phyloP scores from a whole-genome alignment of 2,113 vertebrate genomes.

The Genyomyrus donnyi region DNA sequence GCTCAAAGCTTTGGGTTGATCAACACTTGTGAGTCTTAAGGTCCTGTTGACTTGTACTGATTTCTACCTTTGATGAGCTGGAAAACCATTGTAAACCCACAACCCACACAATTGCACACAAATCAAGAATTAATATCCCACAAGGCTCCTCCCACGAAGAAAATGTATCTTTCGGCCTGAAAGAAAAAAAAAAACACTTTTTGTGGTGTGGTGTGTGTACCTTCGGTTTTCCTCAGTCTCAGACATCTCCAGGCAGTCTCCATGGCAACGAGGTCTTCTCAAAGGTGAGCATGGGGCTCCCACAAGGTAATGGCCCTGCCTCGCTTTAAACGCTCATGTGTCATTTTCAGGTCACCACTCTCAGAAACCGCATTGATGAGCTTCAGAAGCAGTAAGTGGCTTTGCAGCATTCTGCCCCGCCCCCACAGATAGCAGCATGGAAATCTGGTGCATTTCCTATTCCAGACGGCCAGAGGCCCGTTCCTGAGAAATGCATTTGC shows the following conservation, averaged over 20 bases:
- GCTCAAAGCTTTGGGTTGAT: not conserved
- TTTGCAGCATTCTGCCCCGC: not conserved
- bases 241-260: not conserved
- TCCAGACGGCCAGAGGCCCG: not conserved
- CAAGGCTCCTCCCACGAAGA: not conserved
- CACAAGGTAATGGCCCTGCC: slow-evolving; percentile 22
- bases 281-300: slow-evolving; percentile 12
- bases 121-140: not conserved
- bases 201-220: not conserved
- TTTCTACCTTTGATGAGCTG: not conserved
- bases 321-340: slow-evolving; percentile 52
- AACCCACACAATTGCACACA: not conserved
- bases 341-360: slow-evolving; percentile 74
- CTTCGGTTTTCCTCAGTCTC: not conserved
- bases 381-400: slow-evolving; percentile 87
- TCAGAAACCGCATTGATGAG: slow-evolving; percentile 84
- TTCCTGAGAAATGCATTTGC: slow-evolving; percentile 33
- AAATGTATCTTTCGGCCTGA: not conserved
- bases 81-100: slow-evolving; percentile 4
- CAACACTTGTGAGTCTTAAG: not conserved
- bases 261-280: not conserved
- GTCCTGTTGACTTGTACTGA: not conserved
- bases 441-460: slow-evolving; percentile 39
- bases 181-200: not conserved
- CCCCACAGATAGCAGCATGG: slow-evolving; percentile 25